Base-by-base conservation (phyloP, 2,888 invertebrate genomes). In the Branchellion lobata region DNA sequence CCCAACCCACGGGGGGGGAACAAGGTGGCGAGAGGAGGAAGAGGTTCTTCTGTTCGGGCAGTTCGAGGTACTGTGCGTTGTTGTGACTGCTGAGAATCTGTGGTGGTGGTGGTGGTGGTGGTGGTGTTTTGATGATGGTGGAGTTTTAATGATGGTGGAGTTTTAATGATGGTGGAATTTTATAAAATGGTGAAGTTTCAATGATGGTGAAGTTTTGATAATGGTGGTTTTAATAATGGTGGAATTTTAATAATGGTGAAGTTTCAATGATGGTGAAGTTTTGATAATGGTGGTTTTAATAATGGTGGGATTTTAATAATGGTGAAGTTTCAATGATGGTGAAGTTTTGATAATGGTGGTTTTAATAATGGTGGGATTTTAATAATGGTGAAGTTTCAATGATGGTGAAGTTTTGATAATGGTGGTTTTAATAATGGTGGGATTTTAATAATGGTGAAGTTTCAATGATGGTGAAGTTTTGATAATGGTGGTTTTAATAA, bases 21-120 rank as follows among this genome's bases (percentile, higher is more conserved):
- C 96, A 93, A 18, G 99, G 99, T 71, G 99, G 99, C 72, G 97
- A 98, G 86, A 99, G 98, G 82, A 99, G 91, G 90, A 96, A 99
- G 90, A 75, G 68, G 47, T 97, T 96, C 89, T 96, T 96, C 77
- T 93, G 92, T 65, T 93, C 94, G 82, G 94, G 93, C 27, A 99
- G 99, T 21, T 75, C 79, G 5, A 79, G 74, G 24, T 61, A 75
- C 34, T 80, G 82, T 24, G 53, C 29, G 2, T 40, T 34, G 65
- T 24, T 57, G 5, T 57, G 61, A 8, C 3, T 57, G 24, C 11
- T 57, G 5, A 57, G 3, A 57, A 57, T n/a, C 61, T 57, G 61
- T 57, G 8, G n/a, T n/a, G n/a, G n/a, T n/a, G n/a, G n/a, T 40
- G 14, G 40, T 40, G 40, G 40, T 40, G 40, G 40, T 40, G 5